Evolutionary conservation across 2,888 invertebrate genomes (phyloP).

Genomic region (Stenoptilia bipunctidactyla): DNA sequence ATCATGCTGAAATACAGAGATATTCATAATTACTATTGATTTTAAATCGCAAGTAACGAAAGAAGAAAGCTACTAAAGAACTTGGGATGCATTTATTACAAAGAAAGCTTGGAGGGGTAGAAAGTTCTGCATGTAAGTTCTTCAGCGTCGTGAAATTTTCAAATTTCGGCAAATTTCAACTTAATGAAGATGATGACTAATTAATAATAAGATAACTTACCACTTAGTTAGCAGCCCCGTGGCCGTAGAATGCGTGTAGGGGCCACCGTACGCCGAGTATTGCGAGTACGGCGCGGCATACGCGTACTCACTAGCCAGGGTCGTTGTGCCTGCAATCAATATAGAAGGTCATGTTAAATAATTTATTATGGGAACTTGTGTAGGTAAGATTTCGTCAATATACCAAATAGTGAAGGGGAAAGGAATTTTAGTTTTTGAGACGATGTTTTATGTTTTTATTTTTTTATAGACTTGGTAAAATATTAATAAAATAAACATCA

Average conservation of each 20-base stretch:
- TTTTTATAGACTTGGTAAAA: too few species aligned
- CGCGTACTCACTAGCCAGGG: slow-evolving; percentile 74
- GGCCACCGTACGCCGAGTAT: slow-evolving; percentile 60
- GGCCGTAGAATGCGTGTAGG: slow-evolving; percentile 64
- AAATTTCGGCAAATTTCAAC: background rate
- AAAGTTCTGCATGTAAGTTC: background rate
- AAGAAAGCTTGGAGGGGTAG: background rate
- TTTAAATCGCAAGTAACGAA: background rate
- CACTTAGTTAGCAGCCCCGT: slow-evolving; percentile 74
- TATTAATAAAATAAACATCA: too few species aligned
- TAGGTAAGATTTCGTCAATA: too few species aligned
- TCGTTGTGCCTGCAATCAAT: slow-evolving; percentile 48
- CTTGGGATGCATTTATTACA: too few species aligned
- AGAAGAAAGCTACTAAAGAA: too few species aligned
- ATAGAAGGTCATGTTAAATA: background rate
- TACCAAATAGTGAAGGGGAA: too few species aligned
- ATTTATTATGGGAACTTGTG: too few species aligned
- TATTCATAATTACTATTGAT: too few species aligned
- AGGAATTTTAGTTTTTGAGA: too few species aligned
- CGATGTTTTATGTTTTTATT: too few species aligned
- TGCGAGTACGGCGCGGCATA: slow-evolving; percentile 75
- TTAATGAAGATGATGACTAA: background rate
- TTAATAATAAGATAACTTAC: slow-evolving; percentile 35
- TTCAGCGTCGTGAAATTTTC: too few species aligned
- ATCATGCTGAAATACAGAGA: too few species aligned